Percentiles rank a stretch among this genome's conserved stretches.
Evolutionary conservation across 92 coral and sea anemone species (phyloP).

Genomic region (Actinostola sp.): DNA sequence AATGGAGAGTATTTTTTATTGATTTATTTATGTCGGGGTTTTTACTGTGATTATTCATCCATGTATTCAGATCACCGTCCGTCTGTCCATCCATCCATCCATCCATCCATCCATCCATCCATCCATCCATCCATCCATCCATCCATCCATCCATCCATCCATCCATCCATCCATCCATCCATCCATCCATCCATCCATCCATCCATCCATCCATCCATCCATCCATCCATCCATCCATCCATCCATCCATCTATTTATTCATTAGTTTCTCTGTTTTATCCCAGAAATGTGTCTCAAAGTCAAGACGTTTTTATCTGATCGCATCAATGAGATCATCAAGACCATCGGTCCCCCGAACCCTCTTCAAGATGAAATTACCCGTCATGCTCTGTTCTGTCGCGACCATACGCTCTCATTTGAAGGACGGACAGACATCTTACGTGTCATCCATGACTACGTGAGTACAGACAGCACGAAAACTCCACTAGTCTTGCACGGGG

Average conservation of each 20-base stretch:
- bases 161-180: background rate
- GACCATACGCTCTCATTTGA: constrained; percentile 59
- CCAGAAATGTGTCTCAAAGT: constrained; percentile 58
- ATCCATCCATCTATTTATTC: background rate
- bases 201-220: background rate
- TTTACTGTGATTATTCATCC: too few relatives aligned
- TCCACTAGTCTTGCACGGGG: constrained; percentile 59
- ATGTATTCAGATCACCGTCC: too few relatives aligned
- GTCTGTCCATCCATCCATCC: too few relatives aligned
- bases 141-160: background rate
- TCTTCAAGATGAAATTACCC: constrained; percentile 58
- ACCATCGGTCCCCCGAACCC: constrained; percentile 53
- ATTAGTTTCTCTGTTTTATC: background rate
- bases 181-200: background rate
- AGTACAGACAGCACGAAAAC: constrained; percentile 14
- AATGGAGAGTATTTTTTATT: too few relatives aligned
- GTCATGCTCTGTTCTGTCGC: constrained; percentile 68
- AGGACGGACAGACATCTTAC: constrained; percentile 56
- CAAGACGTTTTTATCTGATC: constrained; percentile 34
- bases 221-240: background rate
- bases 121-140: background rate
- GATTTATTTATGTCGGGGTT: background rate
- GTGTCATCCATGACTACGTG: constrained; percentile 39
- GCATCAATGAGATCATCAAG: constrained; percentile 43
- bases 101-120: background rate